Percentiles rank a stretch among this genome's conserved stretches.
phyloP scores from a whole-genome alignment of 2,113 vertebrate genomes.

The Caranx melampygus region DNA sequence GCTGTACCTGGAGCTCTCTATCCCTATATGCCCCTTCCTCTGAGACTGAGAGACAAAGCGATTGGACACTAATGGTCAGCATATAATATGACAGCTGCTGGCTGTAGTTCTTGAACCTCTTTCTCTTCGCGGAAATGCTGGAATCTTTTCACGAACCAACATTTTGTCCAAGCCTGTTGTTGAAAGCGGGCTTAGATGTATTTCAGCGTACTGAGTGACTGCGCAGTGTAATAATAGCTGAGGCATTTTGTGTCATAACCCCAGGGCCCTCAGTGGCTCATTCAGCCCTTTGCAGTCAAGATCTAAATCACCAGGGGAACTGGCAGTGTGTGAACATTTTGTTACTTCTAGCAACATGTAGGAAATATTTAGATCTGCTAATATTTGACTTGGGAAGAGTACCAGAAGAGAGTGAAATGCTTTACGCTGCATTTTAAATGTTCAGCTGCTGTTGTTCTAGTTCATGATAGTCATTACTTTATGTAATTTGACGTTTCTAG shows the following conservation, averaged over 20 bases:
- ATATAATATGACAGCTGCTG: constrained; percentile 44
- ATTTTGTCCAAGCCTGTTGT: constrained; percentile 30
- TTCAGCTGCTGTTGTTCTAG: constrained; percentile 1
- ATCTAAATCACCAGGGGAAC: constrained; percentile 15
- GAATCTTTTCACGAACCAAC: constrained; percentile 11
- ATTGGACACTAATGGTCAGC: constrained; percentile 12
- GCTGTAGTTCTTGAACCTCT: constrained; percentile 44
- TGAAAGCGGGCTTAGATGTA: constrained; percentile 49
- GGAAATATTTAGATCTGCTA: constrained; percentile 9
- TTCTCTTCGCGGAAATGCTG: constrained; percentile 53
- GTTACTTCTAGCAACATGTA: constrained; percentile 23
- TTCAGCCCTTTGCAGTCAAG: constrained; percentile 52
- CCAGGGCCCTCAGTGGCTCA: constrained; percentile 45
- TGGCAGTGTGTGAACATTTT: constrained; percentile 27
- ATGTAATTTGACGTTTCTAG: constrained; percentile 25
- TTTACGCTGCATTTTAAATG: not conserved
- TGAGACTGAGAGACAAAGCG: constrained; percentile 25
- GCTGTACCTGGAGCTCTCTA: constrained; percentile 50
- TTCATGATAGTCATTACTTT: not conserved
- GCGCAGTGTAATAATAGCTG: constrained; percentile 69
- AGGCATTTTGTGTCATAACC: constrained; percentile 64
- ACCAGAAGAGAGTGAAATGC: constrained; percentile 6
- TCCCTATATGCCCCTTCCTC: constrained; percentile 40
- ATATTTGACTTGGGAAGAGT: constrained; percentile 21
- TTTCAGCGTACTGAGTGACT: constrained; percentile 43